A percentile compares a stretch with the other conserved stretches of the same genome.
These are phyloP conservation scores for Pelecanoides urinatrix DNA, from an alignment of 2,113 vertebrate genomes.

Conservation along the genomic window DNA sequence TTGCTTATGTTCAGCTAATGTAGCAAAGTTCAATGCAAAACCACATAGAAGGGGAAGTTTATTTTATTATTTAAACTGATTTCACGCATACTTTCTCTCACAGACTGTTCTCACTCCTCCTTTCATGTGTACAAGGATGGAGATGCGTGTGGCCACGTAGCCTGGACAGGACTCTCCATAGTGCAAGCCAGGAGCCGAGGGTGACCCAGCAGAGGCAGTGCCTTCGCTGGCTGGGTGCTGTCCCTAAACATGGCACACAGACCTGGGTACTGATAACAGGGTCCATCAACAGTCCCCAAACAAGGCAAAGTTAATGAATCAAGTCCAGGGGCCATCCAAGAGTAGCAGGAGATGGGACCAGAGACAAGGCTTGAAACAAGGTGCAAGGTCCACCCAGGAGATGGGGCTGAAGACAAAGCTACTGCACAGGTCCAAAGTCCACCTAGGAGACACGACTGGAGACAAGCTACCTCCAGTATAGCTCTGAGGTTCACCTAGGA, in stretches of 20 bases:
- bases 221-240: not conserved
- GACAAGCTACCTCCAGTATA: not conserved
- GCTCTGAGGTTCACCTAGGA: not conserved
- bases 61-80: not conserved
- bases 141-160: rapidly evolving
- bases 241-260: not conserved
- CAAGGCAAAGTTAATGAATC: not conserved
- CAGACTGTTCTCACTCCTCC: not conserved
- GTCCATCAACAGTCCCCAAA: not conserved
- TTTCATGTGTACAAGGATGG: not conserved
- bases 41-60: not conserved
- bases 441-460: not conserved
- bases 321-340: not conserved
- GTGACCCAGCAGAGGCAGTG: not conserved
- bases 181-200: not conserved
- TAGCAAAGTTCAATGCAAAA: not conserved
- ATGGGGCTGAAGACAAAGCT: not conserved
- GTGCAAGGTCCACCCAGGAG: not conserved
- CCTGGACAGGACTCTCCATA: not conserved
- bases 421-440: not conserved
- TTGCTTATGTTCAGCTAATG: rapidly evolving
- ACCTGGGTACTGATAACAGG: not conserved
- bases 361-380: not conserved
- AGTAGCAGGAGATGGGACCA: not conserved
- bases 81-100: not conserved